These are phyloP conservation scores for Hypotaenidia philippensis DNA, from an alignment of 2,797 vertebrate species.

Conservation along the genomic window DNA sequence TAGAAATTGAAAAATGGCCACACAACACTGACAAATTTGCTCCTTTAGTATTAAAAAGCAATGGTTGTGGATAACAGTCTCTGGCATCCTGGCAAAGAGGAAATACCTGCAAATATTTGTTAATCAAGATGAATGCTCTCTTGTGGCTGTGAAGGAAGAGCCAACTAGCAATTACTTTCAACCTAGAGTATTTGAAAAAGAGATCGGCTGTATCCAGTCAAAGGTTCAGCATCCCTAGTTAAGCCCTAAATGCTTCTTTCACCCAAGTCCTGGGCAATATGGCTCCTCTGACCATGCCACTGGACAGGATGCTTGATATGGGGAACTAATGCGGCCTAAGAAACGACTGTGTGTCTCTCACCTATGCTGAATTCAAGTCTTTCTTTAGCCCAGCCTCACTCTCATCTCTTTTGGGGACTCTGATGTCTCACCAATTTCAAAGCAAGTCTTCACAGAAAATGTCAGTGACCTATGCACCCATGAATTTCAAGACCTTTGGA, in stretches of 20 bases:
- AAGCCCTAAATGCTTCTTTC: not conserved
- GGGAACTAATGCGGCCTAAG: not conserved
- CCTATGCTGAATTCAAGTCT: fast-evolving
- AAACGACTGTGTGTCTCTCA: not conserved
- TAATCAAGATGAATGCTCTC: conserved; percentile 28
- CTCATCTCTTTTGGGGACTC: not conserved
- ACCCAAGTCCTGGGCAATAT: fast-evolving
- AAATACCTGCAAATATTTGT: conserved; percentile 27
- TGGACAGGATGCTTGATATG: not conserved
- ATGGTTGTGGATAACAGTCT: not conserved
- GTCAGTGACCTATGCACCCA: fast-evolving
- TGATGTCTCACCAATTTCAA: not conserved
- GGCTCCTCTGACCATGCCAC: not conserved
- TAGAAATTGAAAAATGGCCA: conserved; percentile 41
- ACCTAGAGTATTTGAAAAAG: not conserved
- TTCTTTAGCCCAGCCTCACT: not conserved
- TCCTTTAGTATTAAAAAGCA: conserved; percentile 26
- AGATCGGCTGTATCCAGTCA: not conserved
- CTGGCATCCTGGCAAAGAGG: not conserved
- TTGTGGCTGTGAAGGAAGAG: not conserved
- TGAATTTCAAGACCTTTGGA: not conserved
- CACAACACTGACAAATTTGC: conserved; percentile 25
- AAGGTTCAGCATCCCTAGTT: not conserved
- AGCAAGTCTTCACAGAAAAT: not conserved
- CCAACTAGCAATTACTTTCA: conserved; percentile 12